Percentiles rank a stretch among this genome's conserved stretches.
Evolutionary conservation across 2,797 vertebrate genomes (phyloP).

Genomic region (Darevskia nairensis): DNA sequence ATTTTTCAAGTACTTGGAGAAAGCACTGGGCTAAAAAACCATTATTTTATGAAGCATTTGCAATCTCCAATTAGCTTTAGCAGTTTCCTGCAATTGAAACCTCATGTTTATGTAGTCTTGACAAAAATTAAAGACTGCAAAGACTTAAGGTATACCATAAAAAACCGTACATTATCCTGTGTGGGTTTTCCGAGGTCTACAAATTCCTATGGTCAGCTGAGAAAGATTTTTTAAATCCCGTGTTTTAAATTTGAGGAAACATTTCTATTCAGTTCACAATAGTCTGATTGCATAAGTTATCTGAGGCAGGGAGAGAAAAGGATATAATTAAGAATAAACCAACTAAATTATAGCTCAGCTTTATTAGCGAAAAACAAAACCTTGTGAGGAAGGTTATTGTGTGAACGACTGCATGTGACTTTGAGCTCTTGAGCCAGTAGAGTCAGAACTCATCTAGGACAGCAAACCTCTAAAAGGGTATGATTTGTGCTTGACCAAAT

Average conservation of each 20-base stretch:
- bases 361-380: neutral
- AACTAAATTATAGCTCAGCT: conserved; percentile 7
- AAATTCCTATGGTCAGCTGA: neutral
- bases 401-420: neutral
- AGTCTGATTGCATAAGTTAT: neutral
- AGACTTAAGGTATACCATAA: conserved; percentile 33
- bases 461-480: neutral
- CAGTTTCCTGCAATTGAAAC: conserved; percentile 72
- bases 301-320: neutral
- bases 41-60: neutral
- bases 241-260: neutral
- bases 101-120: conserved; percentile 52
- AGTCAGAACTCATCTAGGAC: neutral
- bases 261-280: neutral
- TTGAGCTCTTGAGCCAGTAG: neutral
- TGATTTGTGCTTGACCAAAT: neutral
- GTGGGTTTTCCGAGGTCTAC: conserved; percentile 5
- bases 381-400: neutral
- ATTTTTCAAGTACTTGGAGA: conserved; percentile 1
- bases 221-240: neutral
- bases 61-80: conserved; percentile 36
- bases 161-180: conserved; percentile 3
- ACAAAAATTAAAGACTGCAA: conserved; percentile 43
- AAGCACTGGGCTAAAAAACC: conserved; percentile 50
- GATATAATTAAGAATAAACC: neutral